Evolutionary conservation across 2,797 vertebrate genomes (phyloP).

Genomic region (Brotula barbata): DNA sequence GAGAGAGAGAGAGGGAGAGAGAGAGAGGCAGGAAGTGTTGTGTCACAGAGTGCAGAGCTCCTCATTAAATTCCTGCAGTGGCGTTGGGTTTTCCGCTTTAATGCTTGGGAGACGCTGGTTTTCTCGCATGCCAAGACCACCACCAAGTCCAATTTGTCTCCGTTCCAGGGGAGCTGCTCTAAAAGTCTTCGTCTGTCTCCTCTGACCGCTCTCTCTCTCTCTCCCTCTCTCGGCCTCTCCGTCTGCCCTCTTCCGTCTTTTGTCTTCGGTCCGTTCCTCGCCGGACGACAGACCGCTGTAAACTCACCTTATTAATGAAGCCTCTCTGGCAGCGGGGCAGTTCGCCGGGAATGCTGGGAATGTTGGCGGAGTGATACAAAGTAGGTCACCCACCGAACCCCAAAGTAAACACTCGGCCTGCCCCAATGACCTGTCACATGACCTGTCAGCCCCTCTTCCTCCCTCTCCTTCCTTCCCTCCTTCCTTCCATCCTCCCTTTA

Average conservation of each 20-base stretch:
- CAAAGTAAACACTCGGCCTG: too few species aligned
- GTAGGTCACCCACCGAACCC: too few species aligned
- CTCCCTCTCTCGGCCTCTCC: too few species aligned
- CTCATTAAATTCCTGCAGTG: slow-evolving; percentile 80
- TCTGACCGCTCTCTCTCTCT: slow-evolving; percentile 41
- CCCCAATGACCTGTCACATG: too few species aligned
- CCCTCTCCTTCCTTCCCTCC: too few species aligned
- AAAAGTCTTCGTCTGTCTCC: slow-evolving; percentile 54
- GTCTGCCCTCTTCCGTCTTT: slow-evolving; percentile 46
- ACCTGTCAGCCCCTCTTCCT: too few species aligned
- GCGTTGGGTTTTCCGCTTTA: slow-evolving; percentile 79
- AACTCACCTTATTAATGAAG: slow-evolving; percentile 23
- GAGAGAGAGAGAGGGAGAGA: slow-evolving; percentile 41
- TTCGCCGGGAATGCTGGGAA: too few species aligned
- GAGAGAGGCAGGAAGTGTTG: slow-evolving; percentile 68
- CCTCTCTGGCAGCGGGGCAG: too few species aligned
- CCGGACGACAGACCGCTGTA: slow-evolving; percentile 12
- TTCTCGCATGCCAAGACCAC: slow-evolving; percentile 61
- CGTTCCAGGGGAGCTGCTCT: slow-evolving; percentile 67
- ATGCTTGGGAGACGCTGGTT: slow-evolving; percentile 73
- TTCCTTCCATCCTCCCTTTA: too few species aligned
- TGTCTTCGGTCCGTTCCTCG: slow-evolving; percentile 17
- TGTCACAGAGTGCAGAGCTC: slow-evolving; percentile 64
- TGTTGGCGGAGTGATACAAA: too few species aligned
- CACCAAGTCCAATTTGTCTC: slow-evolving; percentile 76